These are phyloP conservation scores for Gymnocypris eckloni DNA, from an alignment of 2,797 vertebrate species.

Conservation along the genomic window DNA sequence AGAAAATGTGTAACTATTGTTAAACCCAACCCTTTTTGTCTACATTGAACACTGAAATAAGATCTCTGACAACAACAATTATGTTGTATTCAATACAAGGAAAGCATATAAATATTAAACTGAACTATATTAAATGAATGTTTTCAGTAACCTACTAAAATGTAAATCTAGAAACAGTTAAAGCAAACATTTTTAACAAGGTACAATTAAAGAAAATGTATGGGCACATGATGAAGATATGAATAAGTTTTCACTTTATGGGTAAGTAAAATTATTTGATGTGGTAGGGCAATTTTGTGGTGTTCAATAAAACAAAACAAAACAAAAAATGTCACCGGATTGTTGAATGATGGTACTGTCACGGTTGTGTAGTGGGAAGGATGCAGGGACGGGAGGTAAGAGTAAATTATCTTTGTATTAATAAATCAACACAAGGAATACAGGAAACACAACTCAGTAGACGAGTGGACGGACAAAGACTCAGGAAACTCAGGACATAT, in stretches of 20 bases:
- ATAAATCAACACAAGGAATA: too few relatives aligned
- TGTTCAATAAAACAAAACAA: background rate
- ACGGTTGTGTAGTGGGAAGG: too few relatives aligned
- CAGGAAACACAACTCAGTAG: too few relatives aligned
- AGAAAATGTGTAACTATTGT: slow-evolving; percentile 31
- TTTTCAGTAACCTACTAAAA: background rate
- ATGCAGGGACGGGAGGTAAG: too few relatives aligned
- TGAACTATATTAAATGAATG: background rate
- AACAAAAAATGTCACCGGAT: background rate
- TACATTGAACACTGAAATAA: slow-evolving; percentile 16
- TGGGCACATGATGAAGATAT: background rate
- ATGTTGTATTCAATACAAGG: background rate
- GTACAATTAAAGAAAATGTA: background rate
- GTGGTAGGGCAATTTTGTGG: slow-evolving; percentile 3
- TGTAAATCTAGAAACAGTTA: background rate
- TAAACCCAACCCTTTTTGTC: slow-evolving; percentile 13
- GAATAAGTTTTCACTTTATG: background rate
- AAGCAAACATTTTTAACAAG: background rate
- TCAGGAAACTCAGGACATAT: too few relatives aligned
- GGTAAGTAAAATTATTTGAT: slow-evolving; percentile 4
- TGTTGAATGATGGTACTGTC: background rate
- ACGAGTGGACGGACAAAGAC: too few relatives aligned
- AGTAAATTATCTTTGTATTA: too few relatives aligned
- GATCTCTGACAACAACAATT: slow-evolving; percentile 9
- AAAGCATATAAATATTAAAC: background rate